Evolutionary conservation across 1,140 invertebrate genomes (phyloP), one percentile per base, ranked within the genome.

Genomic region (Drosophila arizonae): DNA sequence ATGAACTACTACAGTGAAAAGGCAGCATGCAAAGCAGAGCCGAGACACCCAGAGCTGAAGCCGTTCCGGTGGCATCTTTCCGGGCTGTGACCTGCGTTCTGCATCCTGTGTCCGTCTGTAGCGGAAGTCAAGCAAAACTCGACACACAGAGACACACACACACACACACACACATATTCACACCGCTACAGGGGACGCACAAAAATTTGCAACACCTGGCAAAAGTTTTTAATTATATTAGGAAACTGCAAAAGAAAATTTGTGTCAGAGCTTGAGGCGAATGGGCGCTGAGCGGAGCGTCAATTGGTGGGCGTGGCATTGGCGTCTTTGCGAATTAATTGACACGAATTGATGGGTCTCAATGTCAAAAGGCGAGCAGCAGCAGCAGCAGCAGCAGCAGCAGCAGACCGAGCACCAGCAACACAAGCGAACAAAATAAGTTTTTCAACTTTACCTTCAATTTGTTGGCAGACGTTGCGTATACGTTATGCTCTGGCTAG

Each of bases 201-300:
- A 70, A 73, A 87, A 87, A 88, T 87, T 88, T 87, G 84, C 84
- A 87, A 87, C 84, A 87, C 84, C 84, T 87, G 84, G 84, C 76
- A 79, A 88, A 87, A 87, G 84, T 87, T 87, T 87, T 87, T 88
- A 87, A 87, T 87, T 87, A 87, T 87, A 88, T 87, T 87, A 87
- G 67, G 62, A 81, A 69, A 84, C 66, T 62, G 81, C 68, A 67
- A 70, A 67, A 72, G 79, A 85, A 79, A 85, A 74, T 74, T 82
- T 80, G 77, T 77, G 65, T 77, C 74, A 67, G 58, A 80, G 77
- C 58, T 72, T 82, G 43, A 9, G 28, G 45, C 28, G 55, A 30
- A 15, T 0, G 43, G 43, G 43, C 13, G 21, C n/a, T 17, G 50
- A 9, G 15, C 11, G 8, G n/a, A 10, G 62, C 46, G 26, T 5